phyloP scores from a whole-genome alignment of 2,113 vertebrate species.

The Hipposideros armiger region DNA sequence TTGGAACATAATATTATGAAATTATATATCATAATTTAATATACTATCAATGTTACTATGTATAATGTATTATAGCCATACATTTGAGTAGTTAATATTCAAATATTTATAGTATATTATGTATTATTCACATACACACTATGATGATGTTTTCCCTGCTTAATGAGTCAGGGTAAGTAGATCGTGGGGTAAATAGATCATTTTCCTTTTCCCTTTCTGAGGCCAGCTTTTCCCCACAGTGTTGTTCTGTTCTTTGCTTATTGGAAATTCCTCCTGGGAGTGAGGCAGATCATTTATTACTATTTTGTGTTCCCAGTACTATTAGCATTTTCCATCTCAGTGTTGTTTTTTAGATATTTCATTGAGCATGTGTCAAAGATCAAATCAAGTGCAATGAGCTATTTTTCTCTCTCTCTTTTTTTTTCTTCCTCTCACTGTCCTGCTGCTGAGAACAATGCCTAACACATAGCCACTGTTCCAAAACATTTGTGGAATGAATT shows the following conservation, averaged over 20 bases:
- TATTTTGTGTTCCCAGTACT: not conserved
- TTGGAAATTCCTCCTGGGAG: not conserved
- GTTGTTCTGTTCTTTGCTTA: not conserved
- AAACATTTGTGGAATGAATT: not conserved
- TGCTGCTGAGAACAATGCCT: not conserved
- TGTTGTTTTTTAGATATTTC: not conserved
- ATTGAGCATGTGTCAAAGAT: not conserved
- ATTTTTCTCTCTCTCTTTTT: not conserved
- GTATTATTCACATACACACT: not conserved
- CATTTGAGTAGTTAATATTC: not conserved
- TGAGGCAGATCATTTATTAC: not conserved
- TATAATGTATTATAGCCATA: not conserved
- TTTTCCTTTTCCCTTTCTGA: not conserved
- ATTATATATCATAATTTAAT: not conserved
- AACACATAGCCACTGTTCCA: not conserved
- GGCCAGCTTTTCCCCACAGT: not conserved
- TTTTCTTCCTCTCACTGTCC: not conserved
- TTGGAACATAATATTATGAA: not conserved
- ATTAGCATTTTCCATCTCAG: not conserved
- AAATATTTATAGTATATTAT: not conserved
- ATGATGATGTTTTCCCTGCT: not conserved
- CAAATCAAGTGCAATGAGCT: not conserved
- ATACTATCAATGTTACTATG: not conserved
- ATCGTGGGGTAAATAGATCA: not conserved
- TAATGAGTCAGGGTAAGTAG: not conserved